These are phyloP conservation scores for Scomber colias DNA, from an alignment of 2,113 vertebrate genomes.

Conservation along the genomic window DNA sequence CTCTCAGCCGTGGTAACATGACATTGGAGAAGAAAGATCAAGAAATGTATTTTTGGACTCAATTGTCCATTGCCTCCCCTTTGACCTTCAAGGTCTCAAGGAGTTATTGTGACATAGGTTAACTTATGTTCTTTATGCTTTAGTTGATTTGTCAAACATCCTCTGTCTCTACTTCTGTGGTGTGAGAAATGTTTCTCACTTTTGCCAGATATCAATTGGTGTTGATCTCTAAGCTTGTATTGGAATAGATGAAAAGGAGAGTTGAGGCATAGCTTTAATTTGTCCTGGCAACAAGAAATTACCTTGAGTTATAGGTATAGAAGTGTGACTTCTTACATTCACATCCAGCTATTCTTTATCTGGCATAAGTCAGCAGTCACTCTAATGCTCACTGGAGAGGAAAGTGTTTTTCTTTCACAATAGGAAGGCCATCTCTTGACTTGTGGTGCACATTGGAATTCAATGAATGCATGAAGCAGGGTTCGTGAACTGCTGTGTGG, in stretches of 20 bases:
- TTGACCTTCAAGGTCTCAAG: constrained; percentile 65
- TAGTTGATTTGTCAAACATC: constrained; percentile 11
- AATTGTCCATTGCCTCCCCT: constrained; percentile 39
- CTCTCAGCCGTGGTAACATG: constrained; percentile 65
- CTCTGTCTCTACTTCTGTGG: not conserved
- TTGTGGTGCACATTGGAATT: constrained; percentile 66
- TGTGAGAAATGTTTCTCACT: not conserved
- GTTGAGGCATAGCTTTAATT: constrained; percentile 27
- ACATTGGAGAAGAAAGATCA: constrained; percentile 83
- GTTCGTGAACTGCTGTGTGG: constrained; percentile 55
- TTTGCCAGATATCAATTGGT: constrained; percentile 15
- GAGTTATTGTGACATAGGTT: constrained; percentile 21
- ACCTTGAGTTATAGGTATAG: constrained; percentile 1
- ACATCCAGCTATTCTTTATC: constrained; percentile 16
- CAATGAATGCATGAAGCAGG: constrained; percentile 51
- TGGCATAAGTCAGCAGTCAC: not conserved
- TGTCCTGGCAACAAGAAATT: constrained; percentile 13
- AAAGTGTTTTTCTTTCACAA: constrained; percentile 48
- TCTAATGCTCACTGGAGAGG: constrained; percentile 1
- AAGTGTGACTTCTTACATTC: constrained; percentile 12
- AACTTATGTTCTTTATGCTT: constrained; percentile 20
- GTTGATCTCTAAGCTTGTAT: constrained; percentile 7
- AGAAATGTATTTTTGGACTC: constrained; percentile 78
- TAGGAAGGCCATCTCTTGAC: constrained; percentile 52
- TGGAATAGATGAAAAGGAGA: constrained; percentile 15